Conservation (phyloP, 2,888 invertebrate species). For the Polymixis lichenea region DNA sequence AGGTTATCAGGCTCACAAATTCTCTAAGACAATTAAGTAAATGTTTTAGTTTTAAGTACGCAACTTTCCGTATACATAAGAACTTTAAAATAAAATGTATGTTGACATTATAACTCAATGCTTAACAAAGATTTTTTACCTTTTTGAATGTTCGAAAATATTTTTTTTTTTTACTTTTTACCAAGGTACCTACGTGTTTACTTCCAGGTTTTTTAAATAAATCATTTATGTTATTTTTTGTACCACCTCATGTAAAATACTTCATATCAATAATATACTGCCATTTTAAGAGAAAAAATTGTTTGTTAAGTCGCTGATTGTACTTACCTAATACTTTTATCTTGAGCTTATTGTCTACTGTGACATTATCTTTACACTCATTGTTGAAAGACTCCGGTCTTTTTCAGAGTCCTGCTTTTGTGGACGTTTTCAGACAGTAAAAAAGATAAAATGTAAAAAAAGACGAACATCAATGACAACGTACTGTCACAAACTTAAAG, state of each 20-base stretch:
- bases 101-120: slow-evolving; percentile 9
- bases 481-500: too few relatives aligned
- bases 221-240: not conserved
- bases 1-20: slow-evolving; percentile 55
- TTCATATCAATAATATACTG: slow-evolving; percentile 65
- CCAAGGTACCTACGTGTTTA: not conserved
- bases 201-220: not conserved
- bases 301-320: slow-evolving; percentile 30
- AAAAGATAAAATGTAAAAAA: too few relatives aligned
- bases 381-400: not conserved
- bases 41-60: slow-evolving; percentile 62
- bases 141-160: not conserved
- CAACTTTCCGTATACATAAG: slow-evolving; percentile 46
- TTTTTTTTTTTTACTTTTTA: slow-evolving; percentile 8
- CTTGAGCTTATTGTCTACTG: slow-evolving; percentile 29
- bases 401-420: not conserved
- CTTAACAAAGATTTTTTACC: not conserved
- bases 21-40: slow-evolving; percentile 58
- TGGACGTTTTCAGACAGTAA: not conserved
- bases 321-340: slow-evolving; percentile 27
- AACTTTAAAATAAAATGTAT: slow-evolving; percentile 27
- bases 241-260: slow-evolving; percentile 55
- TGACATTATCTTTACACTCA: slow-evolving; percentile 1
- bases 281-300: slow-evolving; percentile 38
- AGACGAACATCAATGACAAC: not conserved